These are phyloP conservation scores for Tetramorium parvispinum DNA, from an alignment of 1,140 invertebrate species.

Conservation along the genomic window DNA sequence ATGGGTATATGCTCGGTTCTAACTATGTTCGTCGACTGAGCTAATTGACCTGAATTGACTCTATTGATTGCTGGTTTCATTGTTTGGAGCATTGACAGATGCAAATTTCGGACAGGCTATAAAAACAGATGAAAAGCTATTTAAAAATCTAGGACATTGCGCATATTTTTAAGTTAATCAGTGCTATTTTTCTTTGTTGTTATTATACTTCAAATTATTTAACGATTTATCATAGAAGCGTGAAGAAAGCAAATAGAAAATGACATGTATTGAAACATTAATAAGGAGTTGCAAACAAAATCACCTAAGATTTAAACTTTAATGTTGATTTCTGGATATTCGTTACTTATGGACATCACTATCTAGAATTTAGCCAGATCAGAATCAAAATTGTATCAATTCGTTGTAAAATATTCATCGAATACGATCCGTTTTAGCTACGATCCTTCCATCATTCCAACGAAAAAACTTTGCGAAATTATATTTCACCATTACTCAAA, in stretches of 20 bases:
- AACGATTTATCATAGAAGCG: neutral
- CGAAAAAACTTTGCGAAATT: conserved; percentile 35
- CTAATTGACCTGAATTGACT: conserved; percentile 40
- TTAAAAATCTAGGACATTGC: neutral
- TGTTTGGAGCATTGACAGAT: neutral
- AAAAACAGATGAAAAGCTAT: neutral
- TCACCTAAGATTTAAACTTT: neutral
- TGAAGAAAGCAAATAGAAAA: neutral
- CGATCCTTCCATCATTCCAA: neutral
- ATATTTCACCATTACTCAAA: neutral
- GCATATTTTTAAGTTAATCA: neutral
- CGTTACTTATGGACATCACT: neutral
- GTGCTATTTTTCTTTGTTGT: neutral
- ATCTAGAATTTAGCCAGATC: neutral
- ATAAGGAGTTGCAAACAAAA: neutral
- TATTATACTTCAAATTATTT: neutral
- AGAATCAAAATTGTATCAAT: neutral
- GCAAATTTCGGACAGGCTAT: neutral
- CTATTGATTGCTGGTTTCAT: neutral
- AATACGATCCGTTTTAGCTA: neutral
- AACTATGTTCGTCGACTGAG: neutral
- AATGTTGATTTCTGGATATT: neutral
- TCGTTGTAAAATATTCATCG: neutral
- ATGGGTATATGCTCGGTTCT: neutral
- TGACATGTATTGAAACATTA: neutral